Conservation (phyloP, 2,113 vertebrate genomes). For the Guaruba guarouba region DNA sequence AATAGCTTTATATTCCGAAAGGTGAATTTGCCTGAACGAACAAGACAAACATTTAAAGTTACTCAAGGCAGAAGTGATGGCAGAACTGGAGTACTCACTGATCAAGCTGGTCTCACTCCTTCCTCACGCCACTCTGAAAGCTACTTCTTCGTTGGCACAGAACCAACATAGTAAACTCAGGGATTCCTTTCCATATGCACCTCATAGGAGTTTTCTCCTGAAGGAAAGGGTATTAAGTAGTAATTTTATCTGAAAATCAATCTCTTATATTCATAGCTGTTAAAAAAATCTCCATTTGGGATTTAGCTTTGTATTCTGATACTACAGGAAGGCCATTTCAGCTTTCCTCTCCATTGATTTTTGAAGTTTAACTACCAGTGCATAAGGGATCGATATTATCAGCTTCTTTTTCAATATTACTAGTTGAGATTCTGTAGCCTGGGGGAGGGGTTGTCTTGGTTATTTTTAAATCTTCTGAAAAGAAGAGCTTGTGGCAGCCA, state of each 20-base stretch:
- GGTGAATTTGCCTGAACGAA: background rate
- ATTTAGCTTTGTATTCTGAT: conserved; percentile 54
- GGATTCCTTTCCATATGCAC: conserved; percentile 65
- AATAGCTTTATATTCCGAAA: background rate
- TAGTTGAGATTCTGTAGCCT: conserved; percentile 54
- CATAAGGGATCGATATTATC: conserved; percentile 41
- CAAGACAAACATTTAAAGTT: background rate
- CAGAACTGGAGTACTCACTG: background rate
- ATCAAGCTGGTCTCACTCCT: conserved; percentile 4
- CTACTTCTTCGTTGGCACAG: conserved; percentile 39
- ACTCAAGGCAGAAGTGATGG: background rate
- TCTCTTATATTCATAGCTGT: conserved; percentile 58
- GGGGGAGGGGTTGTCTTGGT: conserved; percentile 6
- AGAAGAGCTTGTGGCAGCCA: background rate
- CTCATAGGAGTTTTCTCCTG: conserved; percentile 39
- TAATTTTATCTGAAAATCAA: conserved; percentile 54
- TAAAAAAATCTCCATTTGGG: conserved; percentile 50
- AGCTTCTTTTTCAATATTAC: conserved; percentile 63
- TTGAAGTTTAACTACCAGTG: conserved; percentile 63
- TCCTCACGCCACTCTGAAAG: background rate
- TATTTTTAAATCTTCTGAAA: conserved; percentile 54
- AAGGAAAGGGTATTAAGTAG: conserved; percentile 47
- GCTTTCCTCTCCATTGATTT: conserved; percentile 64
- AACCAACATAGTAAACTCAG: conserved; percentile 59
- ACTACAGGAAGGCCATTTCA: conserved; percentile 63